phyloP scores from a whole-genome alignment of 2,888 invertebrate species.

The Mechanitis mazaeus region DNA sequence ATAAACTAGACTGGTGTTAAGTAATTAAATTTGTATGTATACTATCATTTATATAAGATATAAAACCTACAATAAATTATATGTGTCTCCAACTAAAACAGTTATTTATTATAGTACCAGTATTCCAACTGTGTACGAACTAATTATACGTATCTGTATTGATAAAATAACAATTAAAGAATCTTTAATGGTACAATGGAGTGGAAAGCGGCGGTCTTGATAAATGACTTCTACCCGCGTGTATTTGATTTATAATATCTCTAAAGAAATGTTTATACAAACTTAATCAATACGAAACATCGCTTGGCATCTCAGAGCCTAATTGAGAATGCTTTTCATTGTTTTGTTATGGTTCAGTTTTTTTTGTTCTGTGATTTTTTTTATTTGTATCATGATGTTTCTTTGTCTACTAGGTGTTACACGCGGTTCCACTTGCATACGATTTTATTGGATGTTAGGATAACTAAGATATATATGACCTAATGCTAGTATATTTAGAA shows the following conservation, averaged over 20 bases:
- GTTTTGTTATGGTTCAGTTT: slow-evolving; percentile 11
- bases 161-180: slow-evolving; percentile 74
- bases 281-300: slow-evolving; percentile 67
- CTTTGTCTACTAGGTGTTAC: too few species aligned
- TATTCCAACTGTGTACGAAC: slow-evolving; percentile 36
- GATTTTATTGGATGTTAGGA: too few species aligned
- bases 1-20: too few species aligned
- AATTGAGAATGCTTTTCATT: slow-evolving; percentile 13
- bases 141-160: slow-evolving; percentile 63
- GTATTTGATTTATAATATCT: slow-evolving; percentile 73
- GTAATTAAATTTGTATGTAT: too few species aligned
- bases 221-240: slow-evolving; percentile 68
- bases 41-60: too few species aligned
- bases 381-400: too few species aligned
- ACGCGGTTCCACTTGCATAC: too few species aligned
- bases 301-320: slow-evolving; percentile 49
- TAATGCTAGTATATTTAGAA: too few species aligned
- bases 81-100: too few species aligned
- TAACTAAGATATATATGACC: too few species aligned
- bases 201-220: slow-evolving; percentile 59
- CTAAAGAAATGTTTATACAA: slow-evolving; percentile 68
- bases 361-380: neutral
- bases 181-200: slow-evolving; percentile 66
- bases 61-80: too few species aligned
- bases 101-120: slow-evolving; percentile 28